Evolutionary conservation across 2,113 vertebrate species (phyloP), one percentile per base, ranked within the genome.

Genomic region (Lathamus discolor): DNA sequence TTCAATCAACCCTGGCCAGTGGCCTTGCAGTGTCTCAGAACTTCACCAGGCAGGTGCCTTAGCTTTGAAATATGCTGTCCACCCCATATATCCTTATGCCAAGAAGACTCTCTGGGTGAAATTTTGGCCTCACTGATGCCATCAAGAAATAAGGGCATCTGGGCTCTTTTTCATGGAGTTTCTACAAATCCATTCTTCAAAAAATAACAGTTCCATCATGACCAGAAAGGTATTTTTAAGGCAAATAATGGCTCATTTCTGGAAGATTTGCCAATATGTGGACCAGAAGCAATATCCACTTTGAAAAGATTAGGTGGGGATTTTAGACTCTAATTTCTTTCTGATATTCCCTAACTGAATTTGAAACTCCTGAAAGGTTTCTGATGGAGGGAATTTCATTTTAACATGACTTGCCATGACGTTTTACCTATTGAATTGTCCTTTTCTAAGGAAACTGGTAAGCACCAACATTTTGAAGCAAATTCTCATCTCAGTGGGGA

Each of bases 271-370:
- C 44, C 90, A 92, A 33, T 28, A 62, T 1, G 0, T n/a, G 35
- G 76, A 89, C 27, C 25, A 74, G 48, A 7, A 90, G 61, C 75
- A 86, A 90, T 68, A 93, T 90, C 15, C 52, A 17, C 46, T 88
- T 81, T 41, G 22, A 90, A 72, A 73, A 83, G 86, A 35, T 88
- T 84, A 69, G 64, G 90, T 75, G 90, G 28, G 49, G 35, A 86
- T 84, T 95, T 88, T 52, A 73, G 69, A 68, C 62, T 93, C 86
- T 55, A 68, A 92, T 75, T 92, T 85, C 82, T 75, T 93, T 92
- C 52, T 86, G 73, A 64, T 78, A 78, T 64, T 31, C 77, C 18
- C 44, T 72, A 76, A 81, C 74, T 59, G 48, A 84, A 82, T 87
- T 78, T 75, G 69, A 88, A 93, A 81, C 80, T 92, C 80, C 57